These are phyloP conservation scores for Eilema griseolum DNA, from an alignment of 2,888 invertebrate species.

Conservation along the genomic window DNA sequence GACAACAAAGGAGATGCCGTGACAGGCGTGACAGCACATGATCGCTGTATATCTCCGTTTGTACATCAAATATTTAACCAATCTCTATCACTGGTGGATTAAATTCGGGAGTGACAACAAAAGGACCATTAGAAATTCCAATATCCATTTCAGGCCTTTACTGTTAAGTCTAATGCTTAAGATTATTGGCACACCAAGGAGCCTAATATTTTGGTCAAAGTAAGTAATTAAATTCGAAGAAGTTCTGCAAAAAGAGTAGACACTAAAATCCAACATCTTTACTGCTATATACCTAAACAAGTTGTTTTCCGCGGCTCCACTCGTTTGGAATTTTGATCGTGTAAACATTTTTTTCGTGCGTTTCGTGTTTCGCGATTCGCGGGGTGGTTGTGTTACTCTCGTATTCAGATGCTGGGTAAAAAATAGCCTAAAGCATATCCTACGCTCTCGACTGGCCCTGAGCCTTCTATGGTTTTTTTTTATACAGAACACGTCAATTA, in stretches of 20 bases:
- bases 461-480: too few relatives aligned
- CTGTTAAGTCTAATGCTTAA: background rate
- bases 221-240: background rate
- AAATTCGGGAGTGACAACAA: constrained; percentile 1
- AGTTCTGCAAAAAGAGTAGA: background rate
- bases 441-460: too few relatives aligned
- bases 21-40: constrained; percentile 9
- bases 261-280: too few relatives aligned
- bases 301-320: too few relatives aligned
- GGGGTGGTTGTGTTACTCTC: too few relatives aligned
- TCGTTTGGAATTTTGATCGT: too few relatives aligned
- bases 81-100: constrained; percentile 32
- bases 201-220: background rate
- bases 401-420: too few relatives aligned
- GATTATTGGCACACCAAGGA: background rate
- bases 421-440: too few relatives aligned
- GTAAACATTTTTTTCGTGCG: too few relatives aligned
- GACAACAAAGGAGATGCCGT: constrained; percentile 14
- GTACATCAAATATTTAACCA: constrained; percentile 27
- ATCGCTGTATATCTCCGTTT: constrained; percentile 7
- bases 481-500: too few relatives aligned
- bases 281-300: too few relatives aligned
- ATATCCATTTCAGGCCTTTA: background rate
- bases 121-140: background rate
- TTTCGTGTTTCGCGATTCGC: too few relatives aligned